Percentiles rank a stretch among this genome's conserved stretches.
These are phyloP conservation scores for Xanthia icteritia DNA, from an alignment of 2,888 invertebrate species.

Conservation along the genomic window DNA sequence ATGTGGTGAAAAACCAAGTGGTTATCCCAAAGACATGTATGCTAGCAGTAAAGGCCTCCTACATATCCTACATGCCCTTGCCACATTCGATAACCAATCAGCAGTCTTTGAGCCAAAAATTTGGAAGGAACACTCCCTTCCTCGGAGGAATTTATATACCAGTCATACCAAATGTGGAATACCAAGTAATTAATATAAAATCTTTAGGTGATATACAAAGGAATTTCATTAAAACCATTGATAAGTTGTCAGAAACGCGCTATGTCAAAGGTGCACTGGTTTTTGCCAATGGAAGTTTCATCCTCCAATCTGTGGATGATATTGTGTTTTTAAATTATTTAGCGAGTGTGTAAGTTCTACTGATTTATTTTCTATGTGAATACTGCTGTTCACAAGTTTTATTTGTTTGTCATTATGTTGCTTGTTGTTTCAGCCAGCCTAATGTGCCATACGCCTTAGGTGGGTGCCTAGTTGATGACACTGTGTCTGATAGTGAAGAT, in stretches of 20 bases:
- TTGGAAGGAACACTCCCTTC: constrained; percentile 70
- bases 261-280: constrained; percentile 83
- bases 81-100: constrained; percentile 75
- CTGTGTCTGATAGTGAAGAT: constrained; percentile 75
- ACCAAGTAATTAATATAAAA: constrained; percentile 79
- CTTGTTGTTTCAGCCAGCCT: constrained; percentile 81
- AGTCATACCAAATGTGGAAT: constrained; percentile 82
- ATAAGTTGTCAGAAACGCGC: constrained; percentile 74
- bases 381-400: background rate
- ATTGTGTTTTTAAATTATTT: constrained; percentile 84
- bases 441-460: constrained; percentile 85
- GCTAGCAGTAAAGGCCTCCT: constrained; percentile 78
- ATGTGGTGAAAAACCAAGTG: constrained; percentile 77
- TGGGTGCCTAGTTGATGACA: constrained; percentile 86
- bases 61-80: constrained; percentile 81
- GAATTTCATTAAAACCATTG: constrained; percentile 74
- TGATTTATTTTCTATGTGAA: background rate
- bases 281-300: constrained; percentile 85
- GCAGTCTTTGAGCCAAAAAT: constrained; percentile 72
- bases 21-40: constrained; percentile 82
- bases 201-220: constrained; percentile 71
- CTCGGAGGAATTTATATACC: constrained; percentile 85
- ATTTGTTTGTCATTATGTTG: background rate
- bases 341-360: constrained; percentile 81
- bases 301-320: constrained; percentile 81